These are phyloP conservation scores for Myotis pilosus DNA, from an alignment of 2,797 vertebrate species.

Conservation along the genomic window DNA sequence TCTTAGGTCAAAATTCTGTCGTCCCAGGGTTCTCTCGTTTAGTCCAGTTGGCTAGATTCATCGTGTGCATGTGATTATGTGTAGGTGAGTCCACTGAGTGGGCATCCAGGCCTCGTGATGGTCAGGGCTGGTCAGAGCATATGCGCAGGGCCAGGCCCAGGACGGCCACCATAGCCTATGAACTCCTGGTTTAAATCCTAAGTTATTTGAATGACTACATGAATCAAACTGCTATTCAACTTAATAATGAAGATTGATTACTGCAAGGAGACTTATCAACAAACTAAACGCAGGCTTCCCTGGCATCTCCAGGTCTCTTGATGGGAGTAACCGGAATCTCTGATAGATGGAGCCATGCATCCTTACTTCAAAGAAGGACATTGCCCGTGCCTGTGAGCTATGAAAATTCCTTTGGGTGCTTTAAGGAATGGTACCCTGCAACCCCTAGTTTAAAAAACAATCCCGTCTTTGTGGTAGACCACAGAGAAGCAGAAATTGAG, in stretches of 20 bases:
- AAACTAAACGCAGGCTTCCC: neutral
- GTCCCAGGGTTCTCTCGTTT: neutral
- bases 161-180: neutral
- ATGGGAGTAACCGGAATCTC: neutral
- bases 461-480: neutral
- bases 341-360: neutral
- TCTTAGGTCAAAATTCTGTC: neutral
- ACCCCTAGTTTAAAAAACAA: neutral
- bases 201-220: neutral
- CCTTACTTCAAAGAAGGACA: neutral
- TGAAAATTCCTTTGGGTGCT: neutral
- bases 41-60: neutral
- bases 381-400: neutral
- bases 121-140: neutral
- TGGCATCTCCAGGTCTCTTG: neutral
- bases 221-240: neutral
- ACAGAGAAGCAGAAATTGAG: neutral
- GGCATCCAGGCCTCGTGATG: fast-evolving
- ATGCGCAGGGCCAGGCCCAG: too few species aligned
- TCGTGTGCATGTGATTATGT: neutral
- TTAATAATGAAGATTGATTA: neutral
- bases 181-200: neutral
- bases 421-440: neutral
- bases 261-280: neutral
- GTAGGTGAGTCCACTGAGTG: neutral